Percentiles rank a stretch among this genome's conserved stretches.
These are phyloP conservation scores for Neoaliturus tenellus DNA, from an alignment of 2,888 invertebrate genomes.

Conservation along the genomic window DNA sequence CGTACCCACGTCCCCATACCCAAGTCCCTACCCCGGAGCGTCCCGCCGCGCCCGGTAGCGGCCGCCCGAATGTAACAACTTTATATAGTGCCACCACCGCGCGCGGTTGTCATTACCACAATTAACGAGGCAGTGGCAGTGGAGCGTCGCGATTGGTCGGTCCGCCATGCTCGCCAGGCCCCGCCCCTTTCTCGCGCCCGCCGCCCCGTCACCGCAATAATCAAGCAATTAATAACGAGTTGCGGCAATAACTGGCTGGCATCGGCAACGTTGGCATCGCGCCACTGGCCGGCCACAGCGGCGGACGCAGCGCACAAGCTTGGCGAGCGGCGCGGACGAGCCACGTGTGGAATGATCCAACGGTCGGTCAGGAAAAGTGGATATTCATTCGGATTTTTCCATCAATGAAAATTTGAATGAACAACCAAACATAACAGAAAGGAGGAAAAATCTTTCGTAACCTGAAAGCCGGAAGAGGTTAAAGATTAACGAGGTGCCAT, in stretches of 20 bases:
- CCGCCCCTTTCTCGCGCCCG: not conserved
- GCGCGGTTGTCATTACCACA: not conserved
- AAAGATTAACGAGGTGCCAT: too few species aligned
- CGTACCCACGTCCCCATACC: too few species aligned
- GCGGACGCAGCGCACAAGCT: not conserved
- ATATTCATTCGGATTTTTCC: too few species aligned
- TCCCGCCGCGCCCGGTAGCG: not conserved
- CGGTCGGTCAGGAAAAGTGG: too few species aligned
- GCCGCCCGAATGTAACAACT: not conserved
- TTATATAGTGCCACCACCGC: not conserved
- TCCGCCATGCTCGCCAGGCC: conserved; percentile 29
- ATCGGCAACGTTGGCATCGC: not conserved
- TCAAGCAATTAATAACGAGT: conserved; percentile 50
- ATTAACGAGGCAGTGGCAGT: not conserved
- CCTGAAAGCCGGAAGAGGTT: too few species aligned
- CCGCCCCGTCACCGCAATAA: conserved; percentile 38
- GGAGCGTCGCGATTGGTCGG: conserved; percentile 25
- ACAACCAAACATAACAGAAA: too few species aligned
- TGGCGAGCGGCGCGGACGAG: too few species aligned
- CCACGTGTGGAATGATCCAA: too few species aligned
- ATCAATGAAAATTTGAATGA: too few species aligned
- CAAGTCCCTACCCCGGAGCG: too few species aligned
- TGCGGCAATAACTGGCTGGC: conserved; percentile 34
- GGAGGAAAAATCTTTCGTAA: too few species aligned
- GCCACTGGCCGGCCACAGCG: not conserved